Conservation (phyloP, 1,140 invertebrate species). For the Drosophila ambigua region DNA sequence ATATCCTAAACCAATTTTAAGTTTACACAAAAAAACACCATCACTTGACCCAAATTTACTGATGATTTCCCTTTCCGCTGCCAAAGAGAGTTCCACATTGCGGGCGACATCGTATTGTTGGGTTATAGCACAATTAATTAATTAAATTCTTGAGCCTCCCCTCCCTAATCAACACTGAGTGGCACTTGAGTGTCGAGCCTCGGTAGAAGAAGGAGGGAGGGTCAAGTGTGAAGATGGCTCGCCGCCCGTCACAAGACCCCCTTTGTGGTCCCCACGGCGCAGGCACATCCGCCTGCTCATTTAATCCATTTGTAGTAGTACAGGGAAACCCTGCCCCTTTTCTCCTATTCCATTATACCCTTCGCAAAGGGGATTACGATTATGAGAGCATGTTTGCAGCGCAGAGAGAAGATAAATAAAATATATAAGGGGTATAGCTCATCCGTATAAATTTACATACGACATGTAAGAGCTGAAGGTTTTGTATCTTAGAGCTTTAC, state of each 20-base stretch:
- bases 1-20: constrained; percentile 6
- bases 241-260: constrained; percentile 11
- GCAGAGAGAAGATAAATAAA: too few species aligned
- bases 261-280: constrained; percentile 26
- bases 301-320: constrained; percentile 47
- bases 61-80: constrained; percentile 33
- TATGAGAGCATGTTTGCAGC: too few species aligned
- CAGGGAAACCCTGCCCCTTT: background rate
- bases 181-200: constrained; percentile 37
- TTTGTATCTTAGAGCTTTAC: too few species aligned
- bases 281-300: constrained; percentile 15
- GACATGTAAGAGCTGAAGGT: too few species aligned
- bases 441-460: too few species aligned
- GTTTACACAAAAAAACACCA: constrained; percentile 4
- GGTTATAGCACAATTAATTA: constrained; percentile 71
- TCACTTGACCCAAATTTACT: constrained; percentile 56
- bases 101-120: constrained; percentile 39
- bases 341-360: constrained; percentile 1
- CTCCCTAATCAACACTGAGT: background rate
- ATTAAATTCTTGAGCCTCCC: constrained; percentile 73
- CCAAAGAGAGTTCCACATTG: constrained; percentile 34
- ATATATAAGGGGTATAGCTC: too few species aligned
- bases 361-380: background rate
- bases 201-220: constrained; percentile 19
- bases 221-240: constrained; percentile 64